Evolutionary conservation across 2,797 vertebrate species (phyloP), one percentile per base, ranked within the genome.

Genomic region (Pseudochirops corinnae): DNA sequence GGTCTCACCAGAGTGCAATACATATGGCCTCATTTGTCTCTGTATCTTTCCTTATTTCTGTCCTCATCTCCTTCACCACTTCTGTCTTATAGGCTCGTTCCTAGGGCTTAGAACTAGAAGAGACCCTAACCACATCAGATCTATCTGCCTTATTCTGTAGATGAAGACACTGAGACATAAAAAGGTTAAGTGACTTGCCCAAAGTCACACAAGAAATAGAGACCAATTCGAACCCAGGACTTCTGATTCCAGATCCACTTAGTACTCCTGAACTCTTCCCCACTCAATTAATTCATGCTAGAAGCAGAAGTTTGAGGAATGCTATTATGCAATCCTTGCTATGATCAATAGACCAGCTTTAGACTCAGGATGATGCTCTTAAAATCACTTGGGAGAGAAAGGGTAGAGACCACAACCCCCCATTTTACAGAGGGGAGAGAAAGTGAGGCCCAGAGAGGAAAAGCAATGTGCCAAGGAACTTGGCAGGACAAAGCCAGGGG

Each of bases 151-250:
- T 53, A 6, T n/a, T 12, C 39, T 74, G 82, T 91, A 33, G 52
- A 57, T 39, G 55, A 96, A 52, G 52, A 96, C 82, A 90, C 53
- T 0, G 10, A 96, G 56, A 46, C 16, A 6, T 93, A 91, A 56
- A 58, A 82, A 93, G 1, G 55, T 53, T 39, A 95, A 94, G 56
- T 5, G n/a, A 90, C 0, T 29, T 39, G 56, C 31, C 93, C 62
- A 56, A 92, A 62, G 62, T 93, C 90, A 67, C 0, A 50, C 24
- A 46, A 50, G 67, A 82, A 39, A 82, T 18, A 46, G 16, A 21
- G 67, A 39, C 7, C 0, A n/a, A 2, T 52, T 56, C 52, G n/a
- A 91, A 91, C 26, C 58, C 50, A 55, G 5, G 53, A 55, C 29
- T 29, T 50, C 55, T 5, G 58, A n/a, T 52, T 33, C 39, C 90